Base-by-base conservation (phyloP, 2,797 vertebrate genomes). In the Atherinosoma microstoma region DNA sequence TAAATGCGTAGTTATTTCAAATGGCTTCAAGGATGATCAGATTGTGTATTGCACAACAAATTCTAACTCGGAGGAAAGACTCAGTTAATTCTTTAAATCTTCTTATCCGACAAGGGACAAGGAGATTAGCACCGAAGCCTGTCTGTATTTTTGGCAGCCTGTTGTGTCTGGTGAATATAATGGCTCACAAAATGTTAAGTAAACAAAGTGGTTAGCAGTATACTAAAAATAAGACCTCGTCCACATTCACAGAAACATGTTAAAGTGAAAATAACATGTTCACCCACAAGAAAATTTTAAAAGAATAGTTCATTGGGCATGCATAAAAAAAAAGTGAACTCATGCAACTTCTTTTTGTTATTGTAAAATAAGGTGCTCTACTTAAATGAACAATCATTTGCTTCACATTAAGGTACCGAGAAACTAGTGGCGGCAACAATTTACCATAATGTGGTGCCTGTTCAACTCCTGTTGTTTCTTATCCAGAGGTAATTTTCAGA, bases 121-220 rank as follows among this genome's bases (percentile, higher is more conserved):
- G 45, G 57, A 27, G 82, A 86, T 88, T 75, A 87, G 67, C 63
- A 68, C 51, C 64, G 58, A 67, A 89, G 78, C 82, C 87, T 63
- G 76, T 78, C 80, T 87, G 67, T 69, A 70, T 83, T 69, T 79
- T 60, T 71, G 76, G 72, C 69, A 57, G 70, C 60, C 35, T 51
- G 73, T 53, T 45, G 58, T 42, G 82, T 87, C 87, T 88, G 83
- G 56, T 70, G 65, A 29, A 24, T 49, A 47, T 40, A 63, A 53
- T 57, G 18, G 30, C 73, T 15, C 35, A 73, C 47, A 74, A 78
- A 79, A 85, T 67, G 32, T 65, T 68, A 74, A 75, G 66, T 76
- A 75, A 86, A 89, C 74, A 82, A 45, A 42, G 71, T 5, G 60
- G 64, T 79, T 76, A 32, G 66, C 59, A 70, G 60, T n/a, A 69